Conservation (phyloP, 2,888 invertebrate genomes). For the Acronicta psi region DNA sequence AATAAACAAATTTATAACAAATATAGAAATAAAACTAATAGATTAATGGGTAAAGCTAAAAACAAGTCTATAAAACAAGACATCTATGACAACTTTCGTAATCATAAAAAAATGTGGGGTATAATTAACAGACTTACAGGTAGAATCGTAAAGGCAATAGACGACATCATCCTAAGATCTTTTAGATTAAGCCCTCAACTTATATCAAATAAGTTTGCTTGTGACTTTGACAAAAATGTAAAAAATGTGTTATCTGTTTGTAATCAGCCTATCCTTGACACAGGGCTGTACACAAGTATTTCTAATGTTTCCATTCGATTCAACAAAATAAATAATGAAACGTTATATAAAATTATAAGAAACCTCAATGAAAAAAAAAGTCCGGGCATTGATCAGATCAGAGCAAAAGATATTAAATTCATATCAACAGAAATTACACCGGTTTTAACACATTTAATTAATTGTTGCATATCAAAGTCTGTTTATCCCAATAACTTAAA, state of each 20-base stretch:
- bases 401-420: too few relatives aligned
- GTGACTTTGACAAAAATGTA: background rate
- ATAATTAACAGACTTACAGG: background rate
- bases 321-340: too few relatives aligned
- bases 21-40: conserved; percentile 1
- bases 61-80: background rate
- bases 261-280: too few relatives aligned
- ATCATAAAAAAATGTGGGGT: background rate
- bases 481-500: too few relatives aligned
- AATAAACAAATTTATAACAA: background rate
- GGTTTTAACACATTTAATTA: too few relatives aligned
- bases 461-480: too few relatives aligned
- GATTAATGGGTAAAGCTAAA: background rate
- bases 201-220: background rate
- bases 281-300: too few relatives aligned
- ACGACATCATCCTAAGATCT: background rate
- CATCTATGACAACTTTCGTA: background rate
- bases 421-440: too few relatives aligned
- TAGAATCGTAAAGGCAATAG: background rate
- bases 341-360: too few relatives aligned
- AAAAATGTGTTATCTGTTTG: background rate
- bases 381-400: too few relatives aligned
- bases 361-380: too few relatives aligned
- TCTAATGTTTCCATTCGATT: too few relatives aligned
- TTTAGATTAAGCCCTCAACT: background rate